Evolutionary conservation across 2,113 vertebrate genomes (phyloP).

Genomic region (Mungos mungo): DNA sequence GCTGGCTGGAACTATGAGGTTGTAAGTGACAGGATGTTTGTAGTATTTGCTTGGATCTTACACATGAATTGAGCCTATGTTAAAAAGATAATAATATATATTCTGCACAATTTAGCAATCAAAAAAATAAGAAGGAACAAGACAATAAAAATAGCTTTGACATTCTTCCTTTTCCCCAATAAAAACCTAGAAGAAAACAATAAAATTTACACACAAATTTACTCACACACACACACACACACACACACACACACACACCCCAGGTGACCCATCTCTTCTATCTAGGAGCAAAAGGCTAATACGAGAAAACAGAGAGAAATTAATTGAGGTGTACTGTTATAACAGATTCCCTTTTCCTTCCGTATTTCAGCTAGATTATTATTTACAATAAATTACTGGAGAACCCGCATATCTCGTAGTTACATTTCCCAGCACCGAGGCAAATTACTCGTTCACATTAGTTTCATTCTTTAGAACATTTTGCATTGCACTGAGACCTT

Average conservation of each 20-base stretch:
- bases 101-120: not conserved
- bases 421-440: constrained; percentile 43
- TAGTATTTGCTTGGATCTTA: not conserved
- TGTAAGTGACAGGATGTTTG: not conserved
- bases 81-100: constrained; percentile 45
- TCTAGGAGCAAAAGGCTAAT: not conserved
- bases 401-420: not conserved
- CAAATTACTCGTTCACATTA: not conserved
- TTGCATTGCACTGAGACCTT: constrained; percentile 24
- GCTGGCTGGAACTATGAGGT: not conserved
- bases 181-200: constrained; percentile 2
- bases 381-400: not conserved
- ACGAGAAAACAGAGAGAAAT: not conserved
- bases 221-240: not conserved
- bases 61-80: not conserved
- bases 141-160: constrained; percentile 11
- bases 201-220: constrained; percentile 12
- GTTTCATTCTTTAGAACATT: constrained; percentile 57
- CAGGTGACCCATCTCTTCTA: not conserved
- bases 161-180: not conserved
- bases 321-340: not conserved
- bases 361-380: not conserved
- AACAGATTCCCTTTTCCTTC: not conserved
- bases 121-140: constrained; percentile 46
- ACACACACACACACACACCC: not conserved